phyloP scores from a whole-genome alignment of 2,888 invertebrate genomes.

The Synergus umbraculus region DNA sequence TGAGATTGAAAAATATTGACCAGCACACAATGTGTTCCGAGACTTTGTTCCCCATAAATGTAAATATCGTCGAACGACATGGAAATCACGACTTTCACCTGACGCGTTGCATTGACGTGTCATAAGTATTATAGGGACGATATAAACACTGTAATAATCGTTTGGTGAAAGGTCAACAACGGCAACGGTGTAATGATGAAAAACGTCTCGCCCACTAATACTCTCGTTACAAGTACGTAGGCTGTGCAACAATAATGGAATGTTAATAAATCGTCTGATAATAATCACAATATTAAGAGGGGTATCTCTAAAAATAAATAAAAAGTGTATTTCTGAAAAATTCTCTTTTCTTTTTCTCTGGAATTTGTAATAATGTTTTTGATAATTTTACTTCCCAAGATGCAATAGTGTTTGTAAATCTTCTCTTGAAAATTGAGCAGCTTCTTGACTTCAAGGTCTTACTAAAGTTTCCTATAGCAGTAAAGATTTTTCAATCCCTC shows the following conservation, averaged over 20 bases:
- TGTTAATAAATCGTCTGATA: slow-evolving; percentile 10
- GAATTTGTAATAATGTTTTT: not conserved
- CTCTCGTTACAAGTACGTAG: slow-evolving; percentile 59
- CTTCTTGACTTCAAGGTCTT: slow-evolving; percentile 19
- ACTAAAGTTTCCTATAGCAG: slow-evolving; percentile 40
- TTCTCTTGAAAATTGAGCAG: slow-evolving; percentile 25
- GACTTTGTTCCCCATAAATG: slow-evolving; percentile 9
- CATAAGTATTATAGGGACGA: slow-evolving; percentile 52
- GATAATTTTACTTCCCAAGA: not conserved
- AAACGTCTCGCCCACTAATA: slow-evolving; percentile 65
- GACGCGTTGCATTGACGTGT: slow-evolving; percentile 48
- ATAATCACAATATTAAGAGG: not conserved
- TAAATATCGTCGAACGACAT: slow-evolving; percentile 31
- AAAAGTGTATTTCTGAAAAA: not conserved
- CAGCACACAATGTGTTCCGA: not conserved
- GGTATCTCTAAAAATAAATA: not conserved
- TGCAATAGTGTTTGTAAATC: not conserved
- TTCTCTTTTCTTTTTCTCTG: not conserved
- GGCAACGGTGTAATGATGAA: slow-evolving; percentile 56
- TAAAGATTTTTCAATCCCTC: slow-evolving; percentile 20
- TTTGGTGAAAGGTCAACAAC: slow-evolving; percentile 64
- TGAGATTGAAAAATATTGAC: not conserved
- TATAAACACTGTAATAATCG: slow-evolving; percentile 55
- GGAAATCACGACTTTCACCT: slow-evolving; percentile 52
- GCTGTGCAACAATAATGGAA: slow-evolving; percentile 40